phyloP scores from a whole-genome alignment of 2,888 invertebrate genomes.

The Leucozona laternaria region DNA sequence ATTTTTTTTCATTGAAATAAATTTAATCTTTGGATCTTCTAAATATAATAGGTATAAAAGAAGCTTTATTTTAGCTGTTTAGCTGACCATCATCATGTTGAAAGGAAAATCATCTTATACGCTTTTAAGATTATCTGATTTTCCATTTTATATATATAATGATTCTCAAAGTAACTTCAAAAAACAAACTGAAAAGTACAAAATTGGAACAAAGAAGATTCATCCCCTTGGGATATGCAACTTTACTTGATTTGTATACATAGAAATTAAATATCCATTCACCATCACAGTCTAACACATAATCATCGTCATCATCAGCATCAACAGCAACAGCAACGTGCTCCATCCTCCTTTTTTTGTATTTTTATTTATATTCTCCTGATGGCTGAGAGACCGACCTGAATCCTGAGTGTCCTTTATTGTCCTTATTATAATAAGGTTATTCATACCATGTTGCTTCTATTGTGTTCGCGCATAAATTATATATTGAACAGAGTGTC shows the following conservation, averaged over 20 bases:
- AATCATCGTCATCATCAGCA: not conserved
- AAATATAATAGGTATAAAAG: not conserved
- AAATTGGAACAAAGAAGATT: not conserved
- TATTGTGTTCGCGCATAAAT: constrained; percentile 52
- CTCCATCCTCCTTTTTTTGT: constrained; percentile 3
- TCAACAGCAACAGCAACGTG: not conserved
- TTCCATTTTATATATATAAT: not conserved
- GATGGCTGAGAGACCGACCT: not conserved
- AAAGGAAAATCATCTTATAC: not conserved
- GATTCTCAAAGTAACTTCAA: not conserved
- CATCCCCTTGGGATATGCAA: constrained; percentile 19
- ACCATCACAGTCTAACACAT: not conserved
- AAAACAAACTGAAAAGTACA: not conserved
- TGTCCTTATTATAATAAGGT: constrained; percentile 66
- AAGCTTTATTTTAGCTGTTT: not conserved
- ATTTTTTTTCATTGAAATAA: not conserved
- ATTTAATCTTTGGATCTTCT: not conserved
- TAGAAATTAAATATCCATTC: constrained; percentile 67
- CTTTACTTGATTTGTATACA: constrained; percentile 19
- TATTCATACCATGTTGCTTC: constrained; percentile 70
- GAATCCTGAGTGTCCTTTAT: constrained; percentile 43
- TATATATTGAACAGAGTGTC: constrained; percentile 7
- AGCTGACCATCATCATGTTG: not conserved
- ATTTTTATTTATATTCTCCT: not conserved
- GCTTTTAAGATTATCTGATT: constrained; percentile 12